Conservation (phyloP, 2,113 vertebrate species). For the Daphoenositta chrysoptera region DNA sequence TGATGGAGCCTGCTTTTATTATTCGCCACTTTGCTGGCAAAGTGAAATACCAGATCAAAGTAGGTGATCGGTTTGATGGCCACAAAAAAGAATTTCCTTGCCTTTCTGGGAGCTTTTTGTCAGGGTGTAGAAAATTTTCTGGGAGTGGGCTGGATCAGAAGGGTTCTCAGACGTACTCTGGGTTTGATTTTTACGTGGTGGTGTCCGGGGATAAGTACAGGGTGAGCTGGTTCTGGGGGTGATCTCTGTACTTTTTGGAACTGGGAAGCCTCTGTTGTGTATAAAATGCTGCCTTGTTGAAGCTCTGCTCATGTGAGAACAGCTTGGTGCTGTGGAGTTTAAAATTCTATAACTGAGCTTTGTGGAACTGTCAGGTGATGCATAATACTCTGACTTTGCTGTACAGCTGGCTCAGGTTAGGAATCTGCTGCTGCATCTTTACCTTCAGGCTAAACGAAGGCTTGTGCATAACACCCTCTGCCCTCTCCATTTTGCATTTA, state of each 20-base stretch:
- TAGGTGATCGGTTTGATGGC: slow-evolving; percentile 4
- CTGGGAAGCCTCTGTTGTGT: not conserved
- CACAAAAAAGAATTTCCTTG: not conserved
- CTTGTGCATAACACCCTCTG: not conserved
- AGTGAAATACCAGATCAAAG: slow-evolving; percentile 98
- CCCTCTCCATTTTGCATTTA: not conserved
- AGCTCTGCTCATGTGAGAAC: not conserved
- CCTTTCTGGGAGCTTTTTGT: not conserved
- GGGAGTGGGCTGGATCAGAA: not conserved
- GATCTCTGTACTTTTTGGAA: not conserved
- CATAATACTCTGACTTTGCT: not conserved
- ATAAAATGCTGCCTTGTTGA: not conserved
- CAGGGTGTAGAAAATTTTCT: not conserved
- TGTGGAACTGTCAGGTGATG: not conserved
- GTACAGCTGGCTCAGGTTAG: not conserved
- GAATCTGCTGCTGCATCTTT: not conserved
- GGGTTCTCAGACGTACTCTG: not conserved
- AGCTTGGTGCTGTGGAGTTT: not conserved
- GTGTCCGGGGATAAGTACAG: slow-evolving; percentile 80
- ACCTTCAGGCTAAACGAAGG: not conserved
- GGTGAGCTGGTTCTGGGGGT: not conserved
- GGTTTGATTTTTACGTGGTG: not conserved
- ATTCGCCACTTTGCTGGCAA: slow-evolving; percentile 95
- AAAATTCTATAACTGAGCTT: not conserved
- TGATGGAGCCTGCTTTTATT: slow-evolving; percentile 95